Evolutionary conservation across 2,888 invertebrate species (phyloP), one percentile per base, ranked within the genome.

Genomic region (Tipula lateralis): DNA sequence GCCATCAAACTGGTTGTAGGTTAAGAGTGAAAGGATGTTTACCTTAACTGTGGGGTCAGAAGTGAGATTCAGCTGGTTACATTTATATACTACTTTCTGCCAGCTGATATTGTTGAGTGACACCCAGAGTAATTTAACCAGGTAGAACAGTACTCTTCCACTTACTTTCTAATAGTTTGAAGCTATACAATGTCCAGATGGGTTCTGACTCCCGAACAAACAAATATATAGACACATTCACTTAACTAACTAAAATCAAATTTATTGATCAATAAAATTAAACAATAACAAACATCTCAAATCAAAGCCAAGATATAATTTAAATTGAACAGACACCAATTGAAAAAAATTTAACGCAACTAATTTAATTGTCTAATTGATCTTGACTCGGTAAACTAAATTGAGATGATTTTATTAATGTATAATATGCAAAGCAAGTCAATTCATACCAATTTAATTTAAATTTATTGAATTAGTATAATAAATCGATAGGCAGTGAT

Each of bases 311-410:
- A 66, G 24, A 24, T 24, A 66, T 66, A 66, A 66, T 24, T 66
- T 66, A 66, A 66, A 24, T 39, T 66, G 19, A 50, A 66, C 24
- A 66, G 2, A 66, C n/a, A 44, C 19, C n/a, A 66, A n/a, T n/a
- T n/a, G n/a, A n/a, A 6, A 24, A 66, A 66, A 66, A 24, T 9
- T 66, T 66, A 66, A 24, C 66, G 5, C 24, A 66, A 66, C 66
- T 66, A 66, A 66, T 66, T 66, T 66, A 66, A 66, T 66, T 66
- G 66, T 66, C 66, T 66, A 24, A 24, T 66, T 66, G 66, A 66
- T 66, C 66, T 66, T 66, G 66, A 66, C 66, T 66, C 66, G 24
- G 24, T 44, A 24, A 66, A 24, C 1, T 66, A 66, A 66, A 66
- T 24, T 66, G 66, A 66, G 16, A 66, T 66, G 19, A 66, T 24